Conservation (phyloP, 2,888 invertebrate species). For the Druceiella hillmani region DNA sequence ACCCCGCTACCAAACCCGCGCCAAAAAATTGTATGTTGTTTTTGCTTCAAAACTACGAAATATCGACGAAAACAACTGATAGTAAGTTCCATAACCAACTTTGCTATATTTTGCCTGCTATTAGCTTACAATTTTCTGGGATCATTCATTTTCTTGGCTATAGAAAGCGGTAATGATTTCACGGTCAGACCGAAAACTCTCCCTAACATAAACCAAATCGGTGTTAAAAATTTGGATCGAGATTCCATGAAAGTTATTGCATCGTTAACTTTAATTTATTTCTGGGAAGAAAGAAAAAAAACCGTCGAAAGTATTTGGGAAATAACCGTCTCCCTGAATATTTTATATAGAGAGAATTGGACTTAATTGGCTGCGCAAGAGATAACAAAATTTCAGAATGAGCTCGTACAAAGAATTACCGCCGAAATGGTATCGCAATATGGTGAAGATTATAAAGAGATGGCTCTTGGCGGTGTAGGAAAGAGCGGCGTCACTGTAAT, state of each 20-base stretch:
- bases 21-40: constrained; percentile 50
- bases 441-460: constrained; percentile 48
- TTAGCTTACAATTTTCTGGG: constrained; percentile 74
- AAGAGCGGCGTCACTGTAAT: constrained; percentile 38
- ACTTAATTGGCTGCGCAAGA: constrained; percentile 74
- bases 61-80: constrained; percentile 56
- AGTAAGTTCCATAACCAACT: constrained; percentile 72
- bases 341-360: constrained; percentile 87
- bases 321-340: constrained; percentile 81
- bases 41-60: constrained; percentile 52
- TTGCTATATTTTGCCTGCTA: constrained; percentile 75
- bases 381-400: constrained; percentile 77
- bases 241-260: no score
- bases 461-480: constrained; percentile 47
- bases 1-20: constrained; percentile 45
- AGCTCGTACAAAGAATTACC: constrained; percentile 71
- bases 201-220: constrained; percentile 47
- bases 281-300: constrained; percentile 46
- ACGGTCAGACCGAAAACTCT: constrained; percentile 47
- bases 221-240: no score
- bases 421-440: constrained; percentile 69
- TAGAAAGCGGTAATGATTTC: constrained; percentile 64
- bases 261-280: no score
- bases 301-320: constrained; percentile 90
- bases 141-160: constrained; percentile 79